Percentiles rank a stretch among this genome's conserved stretches.
Conservation (phyloP, 2,888 invertebrate species). For the Corbicula japonica region DNA sequence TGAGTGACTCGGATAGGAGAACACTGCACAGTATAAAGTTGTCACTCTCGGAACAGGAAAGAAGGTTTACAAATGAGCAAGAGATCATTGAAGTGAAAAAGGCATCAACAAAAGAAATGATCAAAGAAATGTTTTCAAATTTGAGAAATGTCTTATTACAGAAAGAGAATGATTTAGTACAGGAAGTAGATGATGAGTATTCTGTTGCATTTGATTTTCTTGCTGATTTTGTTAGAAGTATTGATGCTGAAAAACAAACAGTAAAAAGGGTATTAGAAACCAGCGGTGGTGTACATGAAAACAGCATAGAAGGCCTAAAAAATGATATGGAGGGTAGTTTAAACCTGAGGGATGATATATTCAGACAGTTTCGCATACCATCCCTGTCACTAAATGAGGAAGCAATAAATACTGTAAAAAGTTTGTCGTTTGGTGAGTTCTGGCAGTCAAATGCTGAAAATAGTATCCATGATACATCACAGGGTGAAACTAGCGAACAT, state of each 20-base stretch:
- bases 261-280: neutral
- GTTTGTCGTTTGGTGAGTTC: constrained; percentile 34
- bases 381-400: constrained; percentile 46
- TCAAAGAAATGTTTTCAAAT: constrained; percentile 31
- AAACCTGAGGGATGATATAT: constrained; percentile 19
- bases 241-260: constrained; percentile 19
- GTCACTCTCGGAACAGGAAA: constrained; percentile 29
- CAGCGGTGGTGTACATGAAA: neutral
- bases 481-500: too few relatives aligned
- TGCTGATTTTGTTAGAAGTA: constrained; percentile 8
- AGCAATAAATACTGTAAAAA: constrained; percentile 32
- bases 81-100: constrained; percentile 16
- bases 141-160: constrained; percentile 21
- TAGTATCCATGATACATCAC: too few relatives aligned
- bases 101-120: constrained; percentile 21
- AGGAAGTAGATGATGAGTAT: constrained; percentile 33
- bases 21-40: constrained; percentile 5
- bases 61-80: constrained; percentile 15
- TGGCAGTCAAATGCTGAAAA: too few relatives aligned
- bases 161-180: constrained; percentile 33
- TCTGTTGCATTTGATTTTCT: neutral
- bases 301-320: neutral
- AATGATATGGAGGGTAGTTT: constrained; percentile 3
- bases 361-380: constrained; percentile 36
- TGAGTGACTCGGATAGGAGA: neutral